phyloP scores from a whole-genome alignment of 2,113 vertebrate species.

The Reinhardtius hippoglossoides region DNA sequence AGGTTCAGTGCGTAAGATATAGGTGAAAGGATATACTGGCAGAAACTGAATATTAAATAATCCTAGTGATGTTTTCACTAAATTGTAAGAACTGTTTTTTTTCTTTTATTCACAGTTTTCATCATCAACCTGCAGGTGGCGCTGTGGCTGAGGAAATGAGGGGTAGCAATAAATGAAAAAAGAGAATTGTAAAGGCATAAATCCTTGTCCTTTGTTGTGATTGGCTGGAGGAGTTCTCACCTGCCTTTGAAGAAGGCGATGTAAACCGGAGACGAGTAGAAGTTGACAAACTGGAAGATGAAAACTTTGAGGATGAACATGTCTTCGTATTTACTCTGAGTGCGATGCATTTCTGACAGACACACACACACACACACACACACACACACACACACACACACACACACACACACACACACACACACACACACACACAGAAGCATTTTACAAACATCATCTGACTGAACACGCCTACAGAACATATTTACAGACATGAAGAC shows the following conservation, averaged over 20 bases:
- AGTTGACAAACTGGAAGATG: conserved; percentile 88
- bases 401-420: not conserved
- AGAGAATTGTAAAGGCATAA: not conserved
- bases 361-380: conserved; percentile 2
- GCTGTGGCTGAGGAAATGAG: not conserved
- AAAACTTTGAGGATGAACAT: conserved; percentile 88
- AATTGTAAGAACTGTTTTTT: no score
- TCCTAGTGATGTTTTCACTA: no score
- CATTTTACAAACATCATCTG: not conserved
- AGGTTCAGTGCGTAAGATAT: no score
- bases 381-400: not conserved
- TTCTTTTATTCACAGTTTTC: no score
- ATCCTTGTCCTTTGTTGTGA: not conserved
- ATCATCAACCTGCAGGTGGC: conserved; percentile 5
- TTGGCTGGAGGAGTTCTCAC: conserved; percentile 51
- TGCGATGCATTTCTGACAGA: conserved; percentile 86
- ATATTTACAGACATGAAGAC: no score
- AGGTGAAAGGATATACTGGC: no score
- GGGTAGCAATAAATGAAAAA: no score
- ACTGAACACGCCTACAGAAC: not conserved
- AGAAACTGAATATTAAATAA: no score
- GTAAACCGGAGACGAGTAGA: conserved; percentile 87
- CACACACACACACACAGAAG: not conserved
- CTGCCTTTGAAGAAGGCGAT: conserved; percentile 89
- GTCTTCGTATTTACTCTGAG: conserved; percentile 85